Base-by-base conservation (phyloP, 2,113 vertebrate genomes). In the Montifringilla adamsi region DNA sequence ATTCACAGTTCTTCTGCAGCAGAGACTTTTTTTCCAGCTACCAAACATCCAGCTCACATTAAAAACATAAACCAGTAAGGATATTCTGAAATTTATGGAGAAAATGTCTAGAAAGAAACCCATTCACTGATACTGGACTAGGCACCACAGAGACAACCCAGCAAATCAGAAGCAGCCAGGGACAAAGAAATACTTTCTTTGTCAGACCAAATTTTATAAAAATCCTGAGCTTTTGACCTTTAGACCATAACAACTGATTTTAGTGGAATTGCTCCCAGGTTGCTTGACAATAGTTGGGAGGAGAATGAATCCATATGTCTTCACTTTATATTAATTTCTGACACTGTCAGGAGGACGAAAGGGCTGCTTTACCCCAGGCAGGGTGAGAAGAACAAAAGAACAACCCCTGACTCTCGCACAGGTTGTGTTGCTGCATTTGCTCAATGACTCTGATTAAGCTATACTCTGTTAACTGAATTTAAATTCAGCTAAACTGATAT, bases 221-320 rank as follows among this genome's bases (percentile, higher is more conserved):
- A 96, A 75, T 67, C 60, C 33, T 47, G 70, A 49, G 81, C 94
- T 87, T 88, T 95, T 94, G 91, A 87, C 94, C 91, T 91, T 69
- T 69, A 74, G 46, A 88, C 67, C 5, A 1, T 76, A 90, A 69
- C 63, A 83, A 93, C 44, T 72, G 85, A 68, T 86, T 92, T 94
- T 59, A 72, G 49, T 84, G 60, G 84, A 80, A 85, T 92, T 94
- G 79, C 44, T 97, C 94, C 68, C 93, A 91, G 68, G 90, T 92
- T 94, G 83, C 77, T 75, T 94, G 79, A 90, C 75, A 70, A 85
- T 93, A 68, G 60, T 7, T 89, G 60, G 24, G 82, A 86, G 41
- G 28, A 76, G 82, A 95, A 93, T 90, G 87, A 91, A 94, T 90
- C 85, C 88, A 91, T 88, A 90, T 93, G 92, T 92, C 92, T 86